A percentile compares a stretch with the other conserved stretches of the same genome.
These are phyloP conservation scores for Stratiolaelaps scimitus DNA, from an alignment of 1,140 invertebrate genomes.

Conservation along the genomic window DNA sequence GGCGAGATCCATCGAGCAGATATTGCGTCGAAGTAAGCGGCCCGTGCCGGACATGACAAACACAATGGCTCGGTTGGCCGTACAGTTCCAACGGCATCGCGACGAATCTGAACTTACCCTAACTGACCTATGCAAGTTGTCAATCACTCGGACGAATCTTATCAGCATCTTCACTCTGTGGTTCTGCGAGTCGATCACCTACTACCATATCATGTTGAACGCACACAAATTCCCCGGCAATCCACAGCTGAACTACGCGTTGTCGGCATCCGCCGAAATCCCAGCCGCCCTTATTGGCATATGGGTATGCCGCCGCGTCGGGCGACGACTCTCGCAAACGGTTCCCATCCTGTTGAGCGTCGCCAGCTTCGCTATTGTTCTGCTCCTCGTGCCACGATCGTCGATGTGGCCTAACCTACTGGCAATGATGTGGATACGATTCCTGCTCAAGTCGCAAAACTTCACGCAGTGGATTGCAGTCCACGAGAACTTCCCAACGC, in stretches of 20 bases:
- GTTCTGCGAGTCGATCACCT: constrained; percentile 19
- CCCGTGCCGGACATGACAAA: not conserved
- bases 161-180: constrained; percentile 4
- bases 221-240: constrained; percentile 9
- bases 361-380: not conserved
- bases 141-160: not conserved
- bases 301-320: constrained; percentile 4
- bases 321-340: not conserved
- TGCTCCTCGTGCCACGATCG: not conserved
- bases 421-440: constrained; percentile 20
- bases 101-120: not conserved
- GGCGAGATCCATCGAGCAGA: not conserved
- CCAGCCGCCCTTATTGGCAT: constrained; percentile 17
- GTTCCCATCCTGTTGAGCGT: constrained; percentile 12
- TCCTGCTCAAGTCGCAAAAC: constrained; percentile 13
- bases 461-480: constrained; percentile 23
- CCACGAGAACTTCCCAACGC: constrained; percentile 16
- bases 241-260: constrained; percentile 16
- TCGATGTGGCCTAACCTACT: constrained; percentile 1
- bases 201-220: constrained; percentile 24
- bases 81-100: not conserved
- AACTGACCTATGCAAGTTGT: not conserved
- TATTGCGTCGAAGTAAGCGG: not conserved
- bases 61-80: not conserved
- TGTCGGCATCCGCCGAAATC: constrained; percentile 6